These are phyloP conservation scores for Epistrophella euchroma DNA, from an alignment of 2,888 invertebrate genomes.

Conservation along the genomic window DNA sequence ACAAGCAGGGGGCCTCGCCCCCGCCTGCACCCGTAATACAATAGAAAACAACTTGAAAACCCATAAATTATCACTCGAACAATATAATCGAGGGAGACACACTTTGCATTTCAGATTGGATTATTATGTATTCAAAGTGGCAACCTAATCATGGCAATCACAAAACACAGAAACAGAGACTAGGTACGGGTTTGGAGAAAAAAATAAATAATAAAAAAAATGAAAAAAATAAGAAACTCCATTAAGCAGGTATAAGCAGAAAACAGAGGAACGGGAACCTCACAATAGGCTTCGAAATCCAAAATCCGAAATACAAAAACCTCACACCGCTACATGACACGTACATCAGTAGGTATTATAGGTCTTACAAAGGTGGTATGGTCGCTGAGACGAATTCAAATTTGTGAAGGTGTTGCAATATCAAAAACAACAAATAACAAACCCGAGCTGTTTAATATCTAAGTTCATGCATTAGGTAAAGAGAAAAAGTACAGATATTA, in stretches of 20 bases:
- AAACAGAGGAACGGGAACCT: background rate
- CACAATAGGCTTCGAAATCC: slow-evolving; percentile 16
- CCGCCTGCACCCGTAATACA: slow-evolving; percentile 27
- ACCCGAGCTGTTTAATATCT: slow-evolving; percentile 13
- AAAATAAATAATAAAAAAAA: slow-evolving; percentile 49
- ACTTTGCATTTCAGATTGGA: slow-evolving; percentile 75
- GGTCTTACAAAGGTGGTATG: slow-evolving; percentile 21
- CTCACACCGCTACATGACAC: slow-evolving; percentile 26
- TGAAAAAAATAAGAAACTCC: slow-evolving; percentile 39
- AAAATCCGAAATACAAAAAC: slow-evolving; percentile 37
- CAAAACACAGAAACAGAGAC: slow-evolving; percentile 35
- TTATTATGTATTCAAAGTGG: slow-evolving; percentile 75
- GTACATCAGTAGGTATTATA: slow-evolving; percentile 14
- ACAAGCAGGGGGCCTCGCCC: slow-evolving; percentile 10
- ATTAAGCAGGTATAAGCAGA: background rate
- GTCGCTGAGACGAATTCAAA: slow-evolving; percentile 66
- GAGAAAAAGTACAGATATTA: background rate
- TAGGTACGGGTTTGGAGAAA: slow-evolving; percentile 44
- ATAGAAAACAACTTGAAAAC: slow-evolving; percentile 73
- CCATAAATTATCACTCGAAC: slow-evolving; percentile 75
- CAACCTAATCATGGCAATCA: slow-evolving; percentile 73
- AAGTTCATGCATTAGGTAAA: background rate
- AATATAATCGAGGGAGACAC: slow-evolving; percentile 73
- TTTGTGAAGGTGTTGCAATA: slow-evolving; percentile 65
- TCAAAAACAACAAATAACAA: slow-evolving; percentile 51